Percentiles rank a stretch among this genome's conserved stretches.
These are phyloP conservation scores for Acanthaster planci DNA, from an alignment of 35 echinoderm and acorn worm genomes.

Conservation along the genomic window DNA sequence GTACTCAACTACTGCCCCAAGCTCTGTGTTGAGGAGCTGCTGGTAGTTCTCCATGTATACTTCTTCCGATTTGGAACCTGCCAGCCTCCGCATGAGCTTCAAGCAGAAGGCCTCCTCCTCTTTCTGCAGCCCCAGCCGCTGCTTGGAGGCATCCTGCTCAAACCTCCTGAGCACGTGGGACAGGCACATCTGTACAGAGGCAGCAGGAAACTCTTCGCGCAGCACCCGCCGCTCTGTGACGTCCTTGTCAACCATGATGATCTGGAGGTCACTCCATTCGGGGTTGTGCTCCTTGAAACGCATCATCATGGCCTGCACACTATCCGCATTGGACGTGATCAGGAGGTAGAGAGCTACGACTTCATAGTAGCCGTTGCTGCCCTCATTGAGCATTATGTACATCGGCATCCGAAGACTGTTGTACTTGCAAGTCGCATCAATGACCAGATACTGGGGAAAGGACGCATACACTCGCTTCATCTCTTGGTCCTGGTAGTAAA, in stretches of 20 bases:
- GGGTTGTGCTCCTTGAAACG: constrained; percentile 1
- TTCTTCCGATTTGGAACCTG: background rate
- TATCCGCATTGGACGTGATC: background rate
- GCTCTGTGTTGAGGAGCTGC: background rate
- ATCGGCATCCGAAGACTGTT: background rate
- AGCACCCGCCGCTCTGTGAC: background rate
- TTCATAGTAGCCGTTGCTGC: background rate
- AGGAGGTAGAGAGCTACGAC: constrained; percentile 2
- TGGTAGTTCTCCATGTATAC: background rate
- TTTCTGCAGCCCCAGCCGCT: background rate
- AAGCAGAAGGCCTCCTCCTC: background rate
- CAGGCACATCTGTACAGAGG: background rate
- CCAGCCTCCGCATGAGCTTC: background rate
- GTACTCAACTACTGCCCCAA: background rate
- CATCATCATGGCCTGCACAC: background rate
- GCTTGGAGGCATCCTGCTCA: background rate
- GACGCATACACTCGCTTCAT: background rate
- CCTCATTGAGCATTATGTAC: background rate
- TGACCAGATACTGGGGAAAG: background rate
- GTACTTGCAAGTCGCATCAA: background rate
- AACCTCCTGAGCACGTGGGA: background rate
- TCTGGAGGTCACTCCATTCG: background rate
- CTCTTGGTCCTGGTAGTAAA: constrained; percentile 13
- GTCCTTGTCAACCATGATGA: constrained; percentile 13
- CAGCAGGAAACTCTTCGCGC: background rate